Evolutionary conservation across 1,140 invertebrate genomes (phyloP).

Genomic region (Mamestra configurata): DNA sequence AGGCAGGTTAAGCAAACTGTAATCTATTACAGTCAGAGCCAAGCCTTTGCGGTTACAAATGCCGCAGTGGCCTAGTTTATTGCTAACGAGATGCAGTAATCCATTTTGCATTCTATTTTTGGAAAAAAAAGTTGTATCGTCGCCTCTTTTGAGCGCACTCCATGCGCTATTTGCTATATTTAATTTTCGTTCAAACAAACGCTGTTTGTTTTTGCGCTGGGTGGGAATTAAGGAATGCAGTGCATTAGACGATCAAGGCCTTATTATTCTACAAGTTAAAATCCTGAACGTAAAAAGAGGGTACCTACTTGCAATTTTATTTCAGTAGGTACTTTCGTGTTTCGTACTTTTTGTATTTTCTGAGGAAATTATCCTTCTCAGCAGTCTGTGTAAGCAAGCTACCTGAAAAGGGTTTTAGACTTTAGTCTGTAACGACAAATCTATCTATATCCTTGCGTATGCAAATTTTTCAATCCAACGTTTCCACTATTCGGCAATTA

Average conservation of each 20-base stretch:
- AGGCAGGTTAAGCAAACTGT: conserved; percentile 70
- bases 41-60: conserved; percentile 61
- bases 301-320: no score
- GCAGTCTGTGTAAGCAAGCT: neutral
- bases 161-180: conserved; percentile 1
- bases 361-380: neutral
- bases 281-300: neutral
- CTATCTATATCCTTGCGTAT: neutral
- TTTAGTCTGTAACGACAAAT: neutral
- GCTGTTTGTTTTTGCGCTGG: neutral
- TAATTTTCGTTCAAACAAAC: neutral
- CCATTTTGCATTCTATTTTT: conserved; percentile 40
- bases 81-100: conserved; percentile 55
- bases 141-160: neutral
- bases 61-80: conserved; percentile 64
- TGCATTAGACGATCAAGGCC: neutral
- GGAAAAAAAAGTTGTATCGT: conserved; percentile 27
- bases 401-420: neutral
- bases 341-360: neutral
- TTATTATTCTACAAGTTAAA: neutral
- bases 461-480: no score
- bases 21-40: conserved; percentile 62
- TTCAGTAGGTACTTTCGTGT: no score
- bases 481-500: no score
- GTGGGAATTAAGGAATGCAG: neutral